These are phyloP conservation scores for Samia ricini DNA, from an alignment of 1,140 invertebrate genomes.

Conservation along the genomic window DNA sequence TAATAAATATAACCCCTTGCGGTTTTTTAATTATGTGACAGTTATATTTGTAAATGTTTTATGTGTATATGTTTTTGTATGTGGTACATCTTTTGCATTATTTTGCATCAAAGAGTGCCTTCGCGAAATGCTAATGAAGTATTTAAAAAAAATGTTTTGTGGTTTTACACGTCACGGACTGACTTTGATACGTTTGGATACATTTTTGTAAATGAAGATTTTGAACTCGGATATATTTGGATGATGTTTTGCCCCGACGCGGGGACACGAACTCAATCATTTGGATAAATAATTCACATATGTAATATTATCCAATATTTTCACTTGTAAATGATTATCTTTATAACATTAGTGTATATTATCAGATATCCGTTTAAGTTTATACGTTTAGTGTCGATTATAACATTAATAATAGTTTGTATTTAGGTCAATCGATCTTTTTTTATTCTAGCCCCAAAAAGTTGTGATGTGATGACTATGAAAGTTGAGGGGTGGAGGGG, in stretches of 20 bases:
- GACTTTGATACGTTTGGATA: neutral
- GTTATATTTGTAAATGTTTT: neutral
- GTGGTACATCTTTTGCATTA: neutral
- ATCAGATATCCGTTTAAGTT: no score
- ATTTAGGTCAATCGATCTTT: no score
- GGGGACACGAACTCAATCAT: no score
- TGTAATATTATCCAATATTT: neutral
- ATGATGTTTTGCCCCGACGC: no score
- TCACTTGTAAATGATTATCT: neutral
- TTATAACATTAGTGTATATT: no score
- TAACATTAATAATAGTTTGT: no score
- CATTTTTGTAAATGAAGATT: neutral
- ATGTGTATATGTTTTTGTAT: neutral
- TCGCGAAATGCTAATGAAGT: neutral
- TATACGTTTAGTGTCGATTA: no score
- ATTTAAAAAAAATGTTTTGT: neutral
- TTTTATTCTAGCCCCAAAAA: no score
- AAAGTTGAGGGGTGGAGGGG: no score
- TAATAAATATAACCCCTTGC: neutral
- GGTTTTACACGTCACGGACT: neutral
- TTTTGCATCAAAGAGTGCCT: neutral
- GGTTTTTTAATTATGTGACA: neutral
- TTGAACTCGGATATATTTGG: no score
- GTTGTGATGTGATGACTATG: no score
- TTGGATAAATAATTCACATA: no score